Percentiles rank a stretch among this genome's conserved stretches.
Conservation (phyloP, 1,140 invertebrate species). For the Leptinotarsa texana region DNA sequence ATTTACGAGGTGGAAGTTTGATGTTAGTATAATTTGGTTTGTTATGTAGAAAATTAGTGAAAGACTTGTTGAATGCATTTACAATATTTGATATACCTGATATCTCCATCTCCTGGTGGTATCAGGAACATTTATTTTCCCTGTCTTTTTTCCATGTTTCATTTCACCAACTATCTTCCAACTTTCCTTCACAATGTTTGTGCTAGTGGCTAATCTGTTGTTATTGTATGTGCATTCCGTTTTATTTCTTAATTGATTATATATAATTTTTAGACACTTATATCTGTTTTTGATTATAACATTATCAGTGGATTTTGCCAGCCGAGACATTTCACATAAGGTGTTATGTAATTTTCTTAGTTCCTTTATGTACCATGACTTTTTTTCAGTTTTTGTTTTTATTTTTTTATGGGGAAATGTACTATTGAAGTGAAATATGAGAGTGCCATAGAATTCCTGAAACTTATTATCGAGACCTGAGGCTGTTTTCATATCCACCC, state of each 20-base stretch:
- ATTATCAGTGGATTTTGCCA: constrained; percentile 11
- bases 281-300: not conserved
- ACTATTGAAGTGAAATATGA: constrained; percentile 5
- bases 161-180: too few relatives aligned
- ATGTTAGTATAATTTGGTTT: constrained; percentile 3
- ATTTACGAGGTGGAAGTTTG: not conserved
- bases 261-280: constrained; percentile 3
- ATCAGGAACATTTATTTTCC: not conserved
- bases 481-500: constrained; percentile 1
- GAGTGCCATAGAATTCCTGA: not conserved
- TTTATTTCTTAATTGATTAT: not conserved
- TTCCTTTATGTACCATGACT: not conserved
- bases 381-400: not conserved
- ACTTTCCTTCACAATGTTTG: too few relatives aligned
- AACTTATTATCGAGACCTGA: constrained; percentile 2
- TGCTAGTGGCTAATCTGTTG: not conserved
- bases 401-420: not conserved
- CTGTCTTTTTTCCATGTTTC: not conserved
- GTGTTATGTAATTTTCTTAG: not conserved
- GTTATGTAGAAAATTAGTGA: constrained; percentile 7
- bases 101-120: too few relatives aligned
- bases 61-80: constrained; percentile 9
- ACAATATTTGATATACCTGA: not conserved
- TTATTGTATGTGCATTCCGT: not conserved
- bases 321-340: constrained; percentile 4